phyloP scores from a whole-genome alignment of 1,140 invertebrate species.

The Sinonovacula constricta region DNA sequence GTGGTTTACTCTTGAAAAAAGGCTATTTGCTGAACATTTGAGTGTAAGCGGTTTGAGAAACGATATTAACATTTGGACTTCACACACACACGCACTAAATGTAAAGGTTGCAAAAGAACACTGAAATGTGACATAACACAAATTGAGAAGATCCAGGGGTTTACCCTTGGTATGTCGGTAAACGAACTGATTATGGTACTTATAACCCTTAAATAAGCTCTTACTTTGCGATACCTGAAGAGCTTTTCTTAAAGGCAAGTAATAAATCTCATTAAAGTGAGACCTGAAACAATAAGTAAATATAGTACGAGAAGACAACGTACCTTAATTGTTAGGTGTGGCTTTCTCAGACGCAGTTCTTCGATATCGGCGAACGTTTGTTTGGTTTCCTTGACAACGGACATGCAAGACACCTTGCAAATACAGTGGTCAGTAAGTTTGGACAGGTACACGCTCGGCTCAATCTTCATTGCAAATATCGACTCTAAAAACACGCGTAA shows the following conservation, averaged over 20 bases:
- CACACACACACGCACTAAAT: no score
- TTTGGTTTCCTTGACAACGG: slow-evolving; percentile 19
- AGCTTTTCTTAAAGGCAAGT: background rate
- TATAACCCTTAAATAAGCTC: no score
- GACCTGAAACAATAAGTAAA: background rate
- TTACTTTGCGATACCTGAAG: background rate
- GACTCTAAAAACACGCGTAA: slow-evolving; percentile 19
- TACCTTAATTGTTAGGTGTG: slow-evolving; percentile 33
- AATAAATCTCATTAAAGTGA: background rate
- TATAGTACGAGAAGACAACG: background rate
- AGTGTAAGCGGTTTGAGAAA: background rate
- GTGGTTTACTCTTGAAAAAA: no score
- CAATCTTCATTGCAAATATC: background rate
- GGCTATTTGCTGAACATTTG: background rate
- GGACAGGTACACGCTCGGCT: slow-evolving; percentile 7
- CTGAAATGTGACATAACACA: no score
- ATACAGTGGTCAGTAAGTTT: slow-evolving; percentile 36
- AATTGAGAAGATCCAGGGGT: no score
- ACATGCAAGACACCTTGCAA: slow-evolving; percentile 11
- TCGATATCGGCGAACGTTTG: slow-evolving; percentile 5
- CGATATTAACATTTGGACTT: background rate
- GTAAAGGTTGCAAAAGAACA: no score
- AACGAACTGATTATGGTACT: no score
- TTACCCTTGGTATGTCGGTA: no score
- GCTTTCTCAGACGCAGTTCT: slow-evolving; percentile 29